Base-by-base conservation (phyloP, 2,113 vertebrate species). In the Ciconia stormi region DNA sequence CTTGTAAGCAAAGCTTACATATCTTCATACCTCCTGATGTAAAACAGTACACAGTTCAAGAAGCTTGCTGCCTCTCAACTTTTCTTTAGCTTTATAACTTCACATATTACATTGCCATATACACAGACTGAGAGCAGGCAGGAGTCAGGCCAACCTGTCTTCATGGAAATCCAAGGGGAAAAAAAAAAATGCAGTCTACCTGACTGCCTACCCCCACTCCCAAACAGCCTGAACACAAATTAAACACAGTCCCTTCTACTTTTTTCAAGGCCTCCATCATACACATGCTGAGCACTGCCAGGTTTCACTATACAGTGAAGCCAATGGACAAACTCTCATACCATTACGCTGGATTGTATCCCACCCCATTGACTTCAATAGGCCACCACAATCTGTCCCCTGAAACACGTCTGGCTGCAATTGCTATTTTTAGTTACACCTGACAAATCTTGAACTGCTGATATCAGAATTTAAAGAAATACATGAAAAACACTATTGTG, bases 401-500 rank as follows among this genome's bases (percentile, higher is more conserved):
- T 89, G 87, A 58, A 96, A 96, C 65, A 17, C 2, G 26, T 29
- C 76, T 66, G 81, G 91, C 81, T 93, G 38, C 80, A 74, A 61
- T 80, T 50, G 63, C 94, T 91, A 84, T 73, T 96, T 95, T 96
- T 90, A 96, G 95, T 95, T 91, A 92, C 2, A 29, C 80, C 94
- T 90, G 78, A 97, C 95, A 95, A 97, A 87, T 89, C 82, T 65
- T 95, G 92, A 98, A 96, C 90, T 96, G 95, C 93, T 93, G 88
- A 93, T 96, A 96, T 44, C 94, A 91, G 94, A 97, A 95, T 97
- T 96, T 93, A 84, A 91, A 96, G 84, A 97, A 95, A 93, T 95
- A 97, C 97, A 97, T 81, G 94, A 97, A 98, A 98, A 98, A 92
- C 96, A 97, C 90, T 97, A 95, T 98, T 98, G 98, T 98, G 97